Base-by-base conservation (phyloP, 1,140 invertebrate genomes). In the Drosophila arizonae region DNA sequence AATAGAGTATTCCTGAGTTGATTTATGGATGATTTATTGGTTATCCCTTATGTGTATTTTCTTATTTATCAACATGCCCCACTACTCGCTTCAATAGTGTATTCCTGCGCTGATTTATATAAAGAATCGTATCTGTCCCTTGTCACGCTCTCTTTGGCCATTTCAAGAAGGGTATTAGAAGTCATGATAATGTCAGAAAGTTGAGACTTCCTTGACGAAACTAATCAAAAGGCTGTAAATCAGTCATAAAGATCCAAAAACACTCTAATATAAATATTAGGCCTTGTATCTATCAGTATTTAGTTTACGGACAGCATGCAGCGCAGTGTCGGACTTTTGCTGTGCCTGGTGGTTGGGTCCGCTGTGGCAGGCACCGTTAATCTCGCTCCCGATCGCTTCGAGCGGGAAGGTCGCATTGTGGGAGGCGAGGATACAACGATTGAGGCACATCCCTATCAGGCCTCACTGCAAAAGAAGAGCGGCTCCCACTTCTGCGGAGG, bases 401-500 rank as follows among this genome's bases (percentile, higher is more conserved):
- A 62, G 17, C 72, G 76, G 2, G 71, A 78, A 21, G 85, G 79
- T 24, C 79, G 79, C 10, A 86, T 89, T 68, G 79, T 89, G 8
- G 77, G 75, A 8, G 82, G 82, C 48, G 48, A 63, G 48, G 74
- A 74, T 4, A 81, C 77, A 0, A 76, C 65, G 0, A 87, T 89
- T 17, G 6, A 24, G 1, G 55, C 52, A 6, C 70, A 81, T 72
- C 85, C 85, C 15, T 82, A 80, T 30, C 79, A 84, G 41, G 67
- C 75, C 6, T 81, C 77, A 1, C 48, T 87, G 66, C 82, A 81
- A 43, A 61, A 48, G 4, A 71, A 67, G 11, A 58, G 72, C 13
- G 50, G 48, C 5, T 26, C 21, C 4, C 91, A 92, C 68, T 68
- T 61, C 15, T 95, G 94, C 67, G 94, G 94, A 2, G 94, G 93